Evolutionary conservation across 2,888 invertebrate genomes (phyloP).

Genomic region (Apotomis betuletana): DNA sequence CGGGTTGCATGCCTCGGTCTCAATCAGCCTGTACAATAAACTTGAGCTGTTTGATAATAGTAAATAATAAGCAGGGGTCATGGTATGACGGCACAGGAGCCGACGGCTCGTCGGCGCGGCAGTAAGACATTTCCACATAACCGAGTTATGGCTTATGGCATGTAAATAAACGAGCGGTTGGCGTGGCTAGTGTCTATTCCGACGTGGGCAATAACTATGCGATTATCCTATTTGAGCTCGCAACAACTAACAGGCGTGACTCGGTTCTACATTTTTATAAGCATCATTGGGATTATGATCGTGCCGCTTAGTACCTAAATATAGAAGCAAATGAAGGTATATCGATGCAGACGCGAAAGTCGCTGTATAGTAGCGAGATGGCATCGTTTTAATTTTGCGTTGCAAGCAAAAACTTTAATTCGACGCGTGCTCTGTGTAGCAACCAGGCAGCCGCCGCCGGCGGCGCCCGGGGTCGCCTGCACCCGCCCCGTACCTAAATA

Average conservation of each 20-base stretch:
- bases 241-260: conserved; percentile 74
- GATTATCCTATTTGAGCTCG: conserved; percentile 77
- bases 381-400: conserved; percentile 38
- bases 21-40: background rate
- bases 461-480: background rate
- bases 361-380: conserved; percentile 23
- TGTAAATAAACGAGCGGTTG: conserved; percentile 78
- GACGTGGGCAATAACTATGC: conserved; percentile 73
- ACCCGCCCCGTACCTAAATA: background rate
- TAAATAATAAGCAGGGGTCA: conserved; percentile 46
- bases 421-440: conserved; percentile 33
- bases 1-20: background rate
- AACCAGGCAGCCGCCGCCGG: conserved; percentile 8
- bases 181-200: conserved; percentile 80
- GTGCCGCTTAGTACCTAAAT: conserved; percentile 32
- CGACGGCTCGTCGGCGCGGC: conserved; percentile 47
- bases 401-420: conserved; percentile 39
- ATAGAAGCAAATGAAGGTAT: conserved; percentile 35
- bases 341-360: conserved; percentile 23
- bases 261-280: conserved; percentile 46
- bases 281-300: conserved; percentile 35
- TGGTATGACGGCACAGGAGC: conserved; percentile 41
- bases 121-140: conserved; percentile 69
- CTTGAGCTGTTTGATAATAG: conserved; percentile 19
- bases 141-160: conserved; percentile 59